Evolutionary conservation across 2,113 vertebrate genomes (phyloP), one percentile per base, ranked within the genome.

Genomic region (Poicephalus meyeri): DNA sequence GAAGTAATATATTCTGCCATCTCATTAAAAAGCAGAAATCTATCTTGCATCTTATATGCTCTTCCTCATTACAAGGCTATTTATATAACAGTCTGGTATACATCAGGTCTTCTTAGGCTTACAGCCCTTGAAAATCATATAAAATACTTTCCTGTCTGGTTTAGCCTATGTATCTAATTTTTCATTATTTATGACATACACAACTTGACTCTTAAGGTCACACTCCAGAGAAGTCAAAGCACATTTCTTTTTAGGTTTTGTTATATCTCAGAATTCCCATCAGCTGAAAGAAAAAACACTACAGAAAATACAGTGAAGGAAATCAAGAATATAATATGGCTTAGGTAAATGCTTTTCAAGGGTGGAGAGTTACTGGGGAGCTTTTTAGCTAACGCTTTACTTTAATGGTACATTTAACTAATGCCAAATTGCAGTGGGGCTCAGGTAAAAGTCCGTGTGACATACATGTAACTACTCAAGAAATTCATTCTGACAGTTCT

Each of bases 391-490:
- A 68, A 78, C 15, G 15, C 41, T 96, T 94, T 86, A 24, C 93
- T 88, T 96, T 91, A 95, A 96, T 95, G 95, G 84, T 77, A 78
- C 91, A 80, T 95, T 97, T 96, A 94, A 87, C 94, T 96, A 94
- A 96, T 73, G 91, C 85, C 88, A 91, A 60, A 91, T 93, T 89
- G 85, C 80, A 88, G 2, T 28, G 63, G 42, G 81, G 81, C 81
- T 89, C 5, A 2, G 91, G 65, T 78, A 68, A 81, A 86, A 63
- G 79, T 56, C 89, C 3, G 0, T 86, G 81, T 94, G 88, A 95
- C 85, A 66, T 84, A 86, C 88, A 60, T 80, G 58, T 82, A 94
- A 90, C 89, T 86, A 95, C 70, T 86, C 86, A 66, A 61, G 68
- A 93, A 96, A 95, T 96, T 91, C 11, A 81, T 89, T 86, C 72